Evolutionary conservation across 2,113 vertebrate species (phyloP).

Genomic region (Clarias gariepinus): DNA sequence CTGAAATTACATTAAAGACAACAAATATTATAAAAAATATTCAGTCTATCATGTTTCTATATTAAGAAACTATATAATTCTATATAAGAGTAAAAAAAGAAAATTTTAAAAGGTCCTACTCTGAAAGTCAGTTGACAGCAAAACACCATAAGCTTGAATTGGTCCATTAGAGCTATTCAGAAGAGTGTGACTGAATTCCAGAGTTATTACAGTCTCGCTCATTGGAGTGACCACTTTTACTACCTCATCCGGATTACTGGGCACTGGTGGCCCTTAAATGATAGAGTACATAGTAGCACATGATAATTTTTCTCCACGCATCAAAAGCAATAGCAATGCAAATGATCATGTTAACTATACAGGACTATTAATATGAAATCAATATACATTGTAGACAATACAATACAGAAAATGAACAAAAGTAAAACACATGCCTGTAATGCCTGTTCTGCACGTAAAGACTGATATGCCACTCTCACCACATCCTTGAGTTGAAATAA

Average conservation of each 20-base stretch:
- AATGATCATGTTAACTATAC: not conserved
- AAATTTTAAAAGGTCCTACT: slow-evolving; percentile 51
- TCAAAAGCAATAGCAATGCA: not conserved
- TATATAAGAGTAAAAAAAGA: too few relatives aligned
- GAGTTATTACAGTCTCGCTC: slow-evolving; percentile 12
- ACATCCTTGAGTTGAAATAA: slow-evolving; percentile 71
- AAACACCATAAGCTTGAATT: slow-evolving; percentile 76
- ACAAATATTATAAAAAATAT: not conserved
- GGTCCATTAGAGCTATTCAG: slow-evolving; percentile 74
- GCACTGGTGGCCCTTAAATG: slow-evolving; percentile 71
- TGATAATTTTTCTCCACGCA: not conserved
- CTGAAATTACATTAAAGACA: slow-evolving; percentile 11
- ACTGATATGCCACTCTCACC: slow-evolving; percentile 54
- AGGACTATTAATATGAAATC: not conserved
- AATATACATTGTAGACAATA: not conserved
- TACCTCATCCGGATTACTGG: not conserved
- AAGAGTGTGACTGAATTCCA: slow-evolving; percentile 42
- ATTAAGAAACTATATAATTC: too few relatives aligned
- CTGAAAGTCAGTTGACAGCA: slow-evolving; percentile 66
- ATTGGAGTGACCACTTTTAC: fast-evolving
- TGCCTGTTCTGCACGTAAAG: slow-evolving; percentile 67
- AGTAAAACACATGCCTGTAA: slow-evolving; percentile 72
- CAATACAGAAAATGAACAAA: not conserved
- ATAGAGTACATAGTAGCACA: not conserved
- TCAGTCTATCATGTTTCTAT: not conserved